phyloP scores from a whole-genome alignment of 1,140 invertebrate genomes.

The Eumeta japonica region DNA sequence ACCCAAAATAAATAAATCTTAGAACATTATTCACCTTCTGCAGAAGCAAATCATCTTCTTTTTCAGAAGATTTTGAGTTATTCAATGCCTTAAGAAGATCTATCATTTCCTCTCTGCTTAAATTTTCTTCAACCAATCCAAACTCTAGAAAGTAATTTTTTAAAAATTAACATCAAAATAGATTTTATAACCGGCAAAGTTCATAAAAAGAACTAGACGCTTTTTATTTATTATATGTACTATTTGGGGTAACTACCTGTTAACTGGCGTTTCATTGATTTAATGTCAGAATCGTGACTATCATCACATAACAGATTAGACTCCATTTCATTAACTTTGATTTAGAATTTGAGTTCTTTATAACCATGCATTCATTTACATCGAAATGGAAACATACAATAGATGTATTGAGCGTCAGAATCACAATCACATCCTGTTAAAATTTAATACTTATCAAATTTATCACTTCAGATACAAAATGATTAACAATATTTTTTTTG shows the following conservation, averaged over 20 bases:
- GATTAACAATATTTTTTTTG: too few species aligned
- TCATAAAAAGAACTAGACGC: too few species aligned
- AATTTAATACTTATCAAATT: too few species aligned
- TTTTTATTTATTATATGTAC: too few species aligned
- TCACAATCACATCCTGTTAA: too few species aligned
- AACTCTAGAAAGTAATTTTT: constrained; percentile 24
- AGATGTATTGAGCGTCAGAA: too few species aligned
- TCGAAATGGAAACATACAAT: too few species aligned
- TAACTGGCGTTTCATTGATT: constrained; percentile 29
- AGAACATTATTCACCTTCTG: constrained; percentile 20
- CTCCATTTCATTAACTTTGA: constrained; percentile 18
- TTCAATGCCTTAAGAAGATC: constrained; percentile 46
- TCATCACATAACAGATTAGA: constrained; percentile 27
- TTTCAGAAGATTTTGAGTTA: constrained; percentile 38
- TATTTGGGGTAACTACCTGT: constrained; percentile 16
- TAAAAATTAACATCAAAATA: not conserved
- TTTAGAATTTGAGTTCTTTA: too few species aligned
- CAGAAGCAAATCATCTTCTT: constrained; percentile 30
- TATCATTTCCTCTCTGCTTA: constrained; percentile 48
- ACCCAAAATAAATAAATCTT: too few species aligned
- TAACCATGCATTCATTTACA: too few species aligned
- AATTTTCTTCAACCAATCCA: constrained; percentile 46
- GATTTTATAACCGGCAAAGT: not conserved
- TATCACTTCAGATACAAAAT: too few species aligned
- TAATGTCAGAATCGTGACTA: constrained; percentile 33